phyloP scores from a whole-genome alignment of 37 sponge, comb jelly and placozoan genomes.

The Cliona cf. orientalis region DNA sequence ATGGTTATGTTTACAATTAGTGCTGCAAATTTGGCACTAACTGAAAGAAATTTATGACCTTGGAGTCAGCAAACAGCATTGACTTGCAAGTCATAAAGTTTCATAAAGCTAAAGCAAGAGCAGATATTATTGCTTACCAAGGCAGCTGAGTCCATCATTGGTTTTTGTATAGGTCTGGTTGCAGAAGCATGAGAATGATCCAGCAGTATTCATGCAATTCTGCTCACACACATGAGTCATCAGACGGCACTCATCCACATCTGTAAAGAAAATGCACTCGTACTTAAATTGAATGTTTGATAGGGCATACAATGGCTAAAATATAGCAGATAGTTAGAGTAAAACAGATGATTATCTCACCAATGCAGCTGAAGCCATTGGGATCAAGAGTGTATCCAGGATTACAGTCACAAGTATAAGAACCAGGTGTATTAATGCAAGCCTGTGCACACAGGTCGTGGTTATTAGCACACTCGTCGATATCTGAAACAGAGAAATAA shows the following conservation, averaged over 20 bases:
- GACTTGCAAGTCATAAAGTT: too few relatives aligned
- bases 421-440: not conserved
- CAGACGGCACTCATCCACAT: slow-evolving; percentile 2
- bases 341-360: slow-evolving; percentile 1
- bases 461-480: not conserved
- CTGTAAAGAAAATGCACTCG: not conserved
- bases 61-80: too few relatives aligned
- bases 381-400: slow-evolving; percentile 10
- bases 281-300: not conserved
- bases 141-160: too few relatives aligned
- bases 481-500: slow-evolving; percentile 1
- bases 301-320: not conserved
- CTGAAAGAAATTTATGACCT: too few relatives aligned
- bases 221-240: not conserved
- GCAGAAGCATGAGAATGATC: slow-evolving; percentile 6
- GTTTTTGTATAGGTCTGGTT: not conserved
- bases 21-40: too few relatives aligned
- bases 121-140: too few relatives aligned
- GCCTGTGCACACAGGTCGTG: not conserved
- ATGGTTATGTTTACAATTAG: too few relatives aligned
- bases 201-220: not conserved
- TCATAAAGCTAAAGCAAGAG: too few relatives aligned
- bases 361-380: slow-evolving; percentile 34
- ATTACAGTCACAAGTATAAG: slow-evolving; percentile 38
- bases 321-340: not conserved